Evolutionary conservation across 2,797 vertebrate species (phyloP), one percentile per base, ranked within the genome.

Genomic region (Poecile montanus): DNA sequence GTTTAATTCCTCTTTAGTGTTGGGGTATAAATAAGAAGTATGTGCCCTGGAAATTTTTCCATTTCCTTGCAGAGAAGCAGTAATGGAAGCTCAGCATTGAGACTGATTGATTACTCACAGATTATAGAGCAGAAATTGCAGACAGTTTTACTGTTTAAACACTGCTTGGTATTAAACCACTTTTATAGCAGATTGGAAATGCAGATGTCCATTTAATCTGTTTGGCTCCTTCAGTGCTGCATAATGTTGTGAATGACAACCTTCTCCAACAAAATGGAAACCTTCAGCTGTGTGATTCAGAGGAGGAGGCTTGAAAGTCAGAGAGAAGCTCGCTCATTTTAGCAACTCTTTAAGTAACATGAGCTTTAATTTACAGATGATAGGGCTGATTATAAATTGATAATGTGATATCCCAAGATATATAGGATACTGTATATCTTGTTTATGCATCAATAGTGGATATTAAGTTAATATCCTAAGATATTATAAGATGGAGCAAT

Each of bases 191-290:
- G 77, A 58, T 76, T 89, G 81, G 57, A 90, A 94, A 94, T 92
- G 91, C 94, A 97, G 88, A 94, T 96, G 91, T 91, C 95, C 91
- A 17, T 88, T 96, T 95, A 79, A 93, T 88, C 89, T 82, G 44
- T 73, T 94, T 86, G 91, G 85, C 83, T 96, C 30, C 38, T 84
- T 84, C 67, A 79, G 42, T 4, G 0, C 83, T 94, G 77, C 62
- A 30, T 94, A 91, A 67, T 90, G 74, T 82, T 18, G 6, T 40
- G 60, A 88, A 72, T 85, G 83, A 88, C 80, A 93, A 8, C 78
- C 38, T 82, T 61, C 32, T 81, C 48, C 47, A 75, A 53, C 78
- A 83, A 86, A 72, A 79, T 34, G 60, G 91, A 76, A 88, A 44
- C 63, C 60, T 85, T 90, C 60, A 81, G 77, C 82, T 84, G 34